Evolutionary conservation across 2,888 invertebrate genomes (phyloP).

Genomic region (Cryptus viduatorius): DNA sequence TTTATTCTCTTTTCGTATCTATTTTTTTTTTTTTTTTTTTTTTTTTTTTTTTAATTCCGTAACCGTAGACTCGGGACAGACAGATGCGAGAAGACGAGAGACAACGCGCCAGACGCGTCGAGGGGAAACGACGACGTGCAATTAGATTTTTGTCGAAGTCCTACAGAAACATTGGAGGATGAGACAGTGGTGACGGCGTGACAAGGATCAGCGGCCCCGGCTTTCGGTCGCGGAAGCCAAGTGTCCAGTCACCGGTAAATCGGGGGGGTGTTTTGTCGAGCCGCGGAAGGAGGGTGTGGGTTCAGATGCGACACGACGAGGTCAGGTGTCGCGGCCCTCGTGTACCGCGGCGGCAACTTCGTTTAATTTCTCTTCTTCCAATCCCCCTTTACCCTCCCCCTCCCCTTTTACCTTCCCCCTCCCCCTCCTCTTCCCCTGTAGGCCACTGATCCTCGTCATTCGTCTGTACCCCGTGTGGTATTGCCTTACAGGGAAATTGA

Average conservation of each 20-base stretch:
- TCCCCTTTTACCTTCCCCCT: background rate
- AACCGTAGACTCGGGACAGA: conserved; percentile 60
- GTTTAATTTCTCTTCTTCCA: conserved; percentile 55
- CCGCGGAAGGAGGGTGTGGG: conserved; percentile 24
- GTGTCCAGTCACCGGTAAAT: conserved; percentile 54
- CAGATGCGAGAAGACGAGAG: conserved; percentile 52
- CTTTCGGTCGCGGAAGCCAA: conserved; percentile 5
- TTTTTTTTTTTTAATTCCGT: background rate
- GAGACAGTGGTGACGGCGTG: conserved; percentile 20
- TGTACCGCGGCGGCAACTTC: conserved; percentile 39
- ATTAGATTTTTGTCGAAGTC: conserved; percentile 68
- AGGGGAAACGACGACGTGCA: conserved; percentile 46
- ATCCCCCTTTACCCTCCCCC: background rate
- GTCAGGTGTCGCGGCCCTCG: conserved; percentile 63
- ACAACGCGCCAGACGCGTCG: conserved; percentile 46
- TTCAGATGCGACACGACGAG: conserved; percentile 52
- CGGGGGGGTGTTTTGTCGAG: conserved; percentile 32
- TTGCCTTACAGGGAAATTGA: conserved; percentile 53
- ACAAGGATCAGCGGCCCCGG: background rate
- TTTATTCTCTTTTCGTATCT: conserved; percentile 27
- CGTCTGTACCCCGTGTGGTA: conserved; percentile 6
- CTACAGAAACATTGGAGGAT: conserved; percentile 55
- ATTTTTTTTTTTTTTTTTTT: conserved; percentile 1
- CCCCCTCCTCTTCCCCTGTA: background rate
- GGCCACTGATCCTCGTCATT: conserved; percentile 38